Percentiles rank a stretch among this genome's conserved stretches.
These are phyloP conservation scores for Monomorium pharaonis DNA, from an alignment of 1,140 invertebrate genomes.

Conservation along the genomic window DNA sequence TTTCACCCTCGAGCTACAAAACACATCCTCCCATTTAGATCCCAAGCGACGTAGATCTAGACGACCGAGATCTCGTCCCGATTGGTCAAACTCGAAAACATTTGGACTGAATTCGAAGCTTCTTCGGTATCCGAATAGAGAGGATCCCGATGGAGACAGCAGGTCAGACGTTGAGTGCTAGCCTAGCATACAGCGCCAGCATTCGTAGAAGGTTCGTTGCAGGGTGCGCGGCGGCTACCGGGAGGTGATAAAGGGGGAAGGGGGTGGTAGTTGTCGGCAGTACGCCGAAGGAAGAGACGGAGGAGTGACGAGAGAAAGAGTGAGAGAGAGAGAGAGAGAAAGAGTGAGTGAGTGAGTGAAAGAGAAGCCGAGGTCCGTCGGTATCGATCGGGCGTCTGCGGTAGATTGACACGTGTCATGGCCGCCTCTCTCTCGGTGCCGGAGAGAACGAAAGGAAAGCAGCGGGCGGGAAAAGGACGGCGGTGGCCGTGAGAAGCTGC, in stretches of 20 bases:
- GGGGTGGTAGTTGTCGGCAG: constrained; percentile 70
- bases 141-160: constrained; percentile 67
- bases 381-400: constrained; percentile 85
- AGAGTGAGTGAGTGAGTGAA: constrained; percentile 41
- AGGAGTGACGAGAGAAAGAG: constrained; percentile 46
- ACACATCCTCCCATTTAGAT: background rate
- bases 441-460: constrained; percentile 65
- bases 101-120: constrained; percentile 41
- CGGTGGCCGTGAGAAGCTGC: constrained; percentile 53
- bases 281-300: constrained; percentile 71
- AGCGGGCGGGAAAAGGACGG: constrained; percentile 56
- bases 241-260: constrained; percentile 58
- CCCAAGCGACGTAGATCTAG: background rate
- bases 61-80: constrained; percentile 8
- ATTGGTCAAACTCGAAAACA: constrained; percentile 46
- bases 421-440: constrained; percentile 79
- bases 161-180: constrained; percentile 67
- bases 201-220: constrained; percentile 69
- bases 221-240: constrained; percentile 61
- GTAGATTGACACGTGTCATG: constrained; percentile 86
- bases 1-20: background rate
- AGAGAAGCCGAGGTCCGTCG: constrained; percentile 80
- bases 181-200: constrained; percentile 71
- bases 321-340: constrained; percentile 60
- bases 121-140: constrained; percentile 40